phyloP scores from a whole-genome alignment of 2,797 vertebrate species.

The Epinephelus malabaricus region DNA sequence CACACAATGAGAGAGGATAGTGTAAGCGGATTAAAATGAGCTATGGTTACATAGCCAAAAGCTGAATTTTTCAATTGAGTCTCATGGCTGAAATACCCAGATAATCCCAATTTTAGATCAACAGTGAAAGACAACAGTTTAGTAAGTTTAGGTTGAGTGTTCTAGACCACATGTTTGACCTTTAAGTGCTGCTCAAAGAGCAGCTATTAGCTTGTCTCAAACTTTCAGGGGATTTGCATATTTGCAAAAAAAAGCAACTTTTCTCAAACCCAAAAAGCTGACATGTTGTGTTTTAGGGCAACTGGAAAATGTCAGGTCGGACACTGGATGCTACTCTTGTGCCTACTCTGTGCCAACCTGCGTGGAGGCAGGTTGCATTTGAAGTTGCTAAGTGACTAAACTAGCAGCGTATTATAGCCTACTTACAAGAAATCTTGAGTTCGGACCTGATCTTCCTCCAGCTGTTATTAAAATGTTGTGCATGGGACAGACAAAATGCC shows the following conservation, averaged over 20 bases:
- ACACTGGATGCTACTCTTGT: no score
- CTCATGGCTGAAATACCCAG: background rate
- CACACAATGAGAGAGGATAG: background rate
- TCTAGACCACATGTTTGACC: background rate
- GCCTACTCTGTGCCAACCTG: no score
- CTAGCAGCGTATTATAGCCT: no score
- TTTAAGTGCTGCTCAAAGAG: background rate
- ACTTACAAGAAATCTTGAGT: no score
- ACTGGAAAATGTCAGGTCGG: no score
- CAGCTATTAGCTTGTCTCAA: background rate
- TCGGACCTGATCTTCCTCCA: no score
- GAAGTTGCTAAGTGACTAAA: no score
- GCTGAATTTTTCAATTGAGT: background rate
- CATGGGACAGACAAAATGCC: no score
- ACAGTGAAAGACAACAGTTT: background rate
- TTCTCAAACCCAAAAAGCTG: background rate
- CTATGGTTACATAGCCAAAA: conserved; percentile 1
- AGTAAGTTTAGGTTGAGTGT: background rate
- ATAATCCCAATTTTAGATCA: background rate
- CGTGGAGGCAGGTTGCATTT: no score
- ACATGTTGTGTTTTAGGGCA: background rate
- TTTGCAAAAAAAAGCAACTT: conserved; percentile 7
- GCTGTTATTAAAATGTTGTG: no score
- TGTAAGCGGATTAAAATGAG: background rate
- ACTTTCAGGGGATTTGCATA: background rate